These are phyloP conservation scores for Muscina levida DNA, from an alignment of 2,888 invertebrate species.

Conservation along the genomic window DNA sequence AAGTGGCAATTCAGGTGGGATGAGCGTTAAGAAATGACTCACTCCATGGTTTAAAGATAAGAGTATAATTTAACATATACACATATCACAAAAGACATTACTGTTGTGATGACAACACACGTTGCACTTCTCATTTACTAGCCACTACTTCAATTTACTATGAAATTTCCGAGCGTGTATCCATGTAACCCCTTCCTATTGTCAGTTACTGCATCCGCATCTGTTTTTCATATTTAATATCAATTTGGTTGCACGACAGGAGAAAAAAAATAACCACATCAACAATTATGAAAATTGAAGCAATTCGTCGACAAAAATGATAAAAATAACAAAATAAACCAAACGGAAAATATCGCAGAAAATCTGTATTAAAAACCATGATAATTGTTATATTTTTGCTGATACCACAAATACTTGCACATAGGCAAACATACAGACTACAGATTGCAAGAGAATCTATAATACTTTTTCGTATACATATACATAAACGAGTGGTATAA, in stretches of 20 bases:
- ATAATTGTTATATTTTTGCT: constrained; percentile 61
- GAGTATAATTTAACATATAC: too few relatives aligned
- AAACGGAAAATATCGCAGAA: constrained; percentile 30
- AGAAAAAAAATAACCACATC: constrained; percentile 9
- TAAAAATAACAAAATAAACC: neutral
- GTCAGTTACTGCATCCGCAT: neutral
- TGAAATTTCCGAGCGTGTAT: too few relatives aligned
- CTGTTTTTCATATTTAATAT: neutral
- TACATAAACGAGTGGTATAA: constrained; percentile 22
- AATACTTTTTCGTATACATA: constrained; percentile 2
- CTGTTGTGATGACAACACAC: too few relatives aligned
- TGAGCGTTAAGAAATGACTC: too few relatives aligned
- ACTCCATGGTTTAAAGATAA: too few relatives aligned
- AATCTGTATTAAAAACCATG: constrained; percentile 60
- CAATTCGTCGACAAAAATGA: constrained; percentile 17
- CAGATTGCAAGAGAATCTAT: neutral
- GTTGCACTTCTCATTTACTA: too few relatives aligned
- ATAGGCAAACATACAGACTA: neutral
- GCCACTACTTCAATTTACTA: too few relatives aligned
- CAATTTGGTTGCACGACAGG: neutral
- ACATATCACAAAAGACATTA: too few relatives aligned
- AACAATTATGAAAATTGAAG: constrained; percentile 34
- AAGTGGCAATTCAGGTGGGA: too few relatives aligned
- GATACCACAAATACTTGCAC: constrained; percentile 44
- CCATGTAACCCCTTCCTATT: neutral